These are phyloP conservation scores for Matsumyia berberina DNA, from an alignment of 2,888 invertebrate genomes.

Conservation along the genomic window DNA sequence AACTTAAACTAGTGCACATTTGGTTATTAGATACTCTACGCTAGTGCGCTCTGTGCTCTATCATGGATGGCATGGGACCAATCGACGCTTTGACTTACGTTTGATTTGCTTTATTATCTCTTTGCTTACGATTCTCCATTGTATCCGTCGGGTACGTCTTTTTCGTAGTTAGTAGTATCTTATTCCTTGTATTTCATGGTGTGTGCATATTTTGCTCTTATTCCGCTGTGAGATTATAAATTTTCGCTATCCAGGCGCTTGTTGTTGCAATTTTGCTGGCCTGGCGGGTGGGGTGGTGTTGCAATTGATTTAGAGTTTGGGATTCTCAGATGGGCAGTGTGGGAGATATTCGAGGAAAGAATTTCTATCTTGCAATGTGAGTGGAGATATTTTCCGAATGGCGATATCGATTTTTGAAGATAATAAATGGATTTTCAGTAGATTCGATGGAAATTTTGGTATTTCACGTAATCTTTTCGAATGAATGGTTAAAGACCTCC, in stretches of 20 bases:
- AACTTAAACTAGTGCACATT: slow-evolving; percentile 69
- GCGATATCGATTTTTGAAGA: slow-evolving; percentile 44
- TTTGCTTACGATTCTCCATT: slow-evolving; percentile 46
- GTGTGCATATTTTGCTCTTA: slow-evolving; percentile 52
- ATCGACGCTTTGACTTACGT: slow-evolving; percentile 56
- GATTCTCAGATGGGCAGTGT: slow-evolving; percentile 25
- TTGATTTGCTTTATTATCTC: slow-evolving; percentile 64
- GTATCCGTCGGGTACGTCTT: slow-evolving; percentile 43
- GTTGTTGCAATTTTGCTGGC: slow-evolving; percentile 9
- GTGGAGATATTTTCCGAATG: slow-evolving; percentile 3
- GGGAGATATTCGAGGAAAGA: slow-evolving; percentile 11
- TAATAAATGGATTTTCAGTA: neutral
- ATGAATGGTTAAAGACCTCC: neutral
- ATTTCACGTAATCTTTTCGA: neutral
- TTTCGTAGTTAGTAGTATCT: slow-evolving; percentile 50
- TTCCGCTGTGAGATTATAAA: slow-evolving; percentile 50
- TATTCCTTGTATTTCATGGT: slow-evolving; percentile 53
- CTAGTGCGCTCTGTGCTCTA: slow-evolving; percentile 55
- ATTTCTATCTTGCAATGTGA: slow-evolving; percentile 19
- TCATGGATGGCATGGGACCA: slow-evolving; percentile 68
- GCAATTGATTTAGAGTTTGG: slow-evolving; percentile 48
- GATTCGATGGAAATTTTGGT: neutral
- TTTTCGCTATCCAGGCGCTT: slow-evolving; percentile 54
- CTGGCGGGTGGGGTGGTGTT: slow-evolving; percentile 26
- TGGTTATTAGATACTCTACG: slow-evolving; percentile 60